Conservation (phyloP, 2,797 vertebrate species). For the Oreochromis grahami region DNA sequence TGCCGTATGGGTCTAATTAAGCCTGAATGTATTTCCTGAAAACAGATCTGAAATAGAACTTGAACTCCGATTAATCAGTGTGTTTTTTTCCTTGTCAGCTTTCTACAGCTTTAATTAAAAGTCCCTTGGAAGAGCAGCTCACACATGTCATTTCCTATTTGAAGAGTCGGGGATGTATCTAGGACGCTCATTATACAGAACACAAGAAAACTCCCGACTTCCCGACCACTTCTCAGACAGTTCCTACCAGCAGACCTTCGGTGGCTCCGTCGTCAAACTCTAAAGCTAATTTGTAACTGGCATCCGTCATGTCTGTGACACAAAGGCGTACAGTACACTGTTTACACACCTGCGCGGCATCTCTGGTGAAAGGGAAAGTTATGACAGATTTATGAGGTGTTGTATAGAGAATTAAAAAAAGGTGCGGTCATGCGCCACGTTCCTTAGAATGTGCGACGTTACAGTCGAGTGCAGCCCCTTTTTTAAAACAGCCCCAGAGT, state of each 20-base stretch:
- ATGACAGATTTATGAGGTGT: slow-evolving; percentile 29
- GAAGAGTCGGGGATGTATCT: slow-evolving; percentile 68
- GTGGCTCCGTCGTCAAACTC: slow-evolving; percentile 27
- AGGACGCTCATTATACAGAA: slow-evolving; percentile 74
- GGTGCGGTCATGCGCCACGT: slow-evolving; percentile 14
- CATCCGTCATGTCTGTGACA: slow-evolving; percentile 23
- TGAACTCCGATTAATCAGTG: slow-evolving; percentile 78
- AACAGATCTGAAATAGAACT: slow-evolving; percentile 77
- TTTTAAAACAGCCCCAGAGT: neutral
- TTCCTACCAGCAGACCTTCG: slow-evolving; percentile 43
- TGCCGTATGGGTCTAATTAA: slow-evolving; percentile 79
- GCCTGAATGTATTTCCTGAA: slow-evolving; percentile 73
- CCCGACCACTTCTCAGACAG: slow-evolving; percentile 40
- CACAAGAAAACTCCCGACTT: slow-evolving; percentile 40
- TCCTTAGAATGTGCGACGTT: neutral
- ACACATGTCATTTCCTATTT: slow-evolving; percentile 78
- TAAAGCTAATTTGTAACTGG: slow-evolving; percentile 57
- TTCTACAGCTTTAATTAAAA: slow-evolving; percentile 81
- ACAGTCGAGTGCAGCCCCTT: neutral
- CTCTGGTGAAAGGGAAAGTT: slow-evolving; percentile 21
- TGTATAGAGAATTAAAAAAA: slow-evolving; percentile 10
- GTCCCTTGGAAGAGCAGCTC: slow-evolving; percentile 70
- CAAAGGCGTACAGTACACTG: neutral
- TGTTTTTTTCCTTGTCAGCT: slow-evolving; percentile 67
- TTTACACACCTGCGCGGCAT: slow-evolving; percentile 6